A percentile compares a stretch with the other conserved stretches of the same genome.
Evolutionary conservation across 2,113 vertebrate species (phyloP).

Genomic region (Hyaena hyaena): DNA sequence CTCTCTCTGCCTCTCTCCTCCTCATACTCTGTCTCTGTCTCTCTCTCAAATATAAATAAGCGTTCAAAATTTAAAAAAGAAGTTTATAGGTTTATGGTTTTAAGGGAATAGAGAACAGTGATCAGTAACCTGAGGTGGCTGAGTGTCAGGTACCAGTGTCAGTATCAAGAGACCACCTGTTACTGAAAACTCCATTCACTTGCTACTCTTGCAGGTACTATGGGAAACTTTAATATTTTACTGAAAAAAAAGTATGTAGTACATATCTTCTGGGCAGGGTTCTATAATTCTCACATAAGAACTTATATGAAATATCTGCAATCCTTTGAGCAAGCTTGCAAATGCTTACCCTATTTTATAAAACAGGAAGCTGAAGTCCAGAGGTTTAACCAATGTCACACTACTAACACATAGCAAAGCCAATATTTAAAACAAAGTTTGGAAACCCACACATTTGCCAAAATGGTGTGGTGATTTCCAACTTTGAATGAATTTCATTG

Average conservation of each 20-base stretch:
- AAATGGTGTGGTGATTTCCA: neutral
- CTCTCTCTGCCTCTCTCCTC: too few species aligned
- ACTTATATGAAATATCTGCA: neutral
- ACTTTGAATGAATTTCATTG: constrained; percentile 19
- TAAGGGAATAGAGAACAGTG: neutral
- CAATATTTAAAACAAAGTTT: constrained; percentile 10
- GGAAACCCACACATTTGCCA: neutral
- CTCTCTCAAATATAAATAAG: too few species aligned
- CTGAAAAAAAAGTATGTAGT: neutral
- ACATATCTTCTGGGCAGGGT: neutral
- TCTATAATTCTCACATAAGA: neutral
- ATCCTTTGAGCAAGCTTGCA: neutral
- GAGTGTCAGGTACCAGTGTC: neutral
- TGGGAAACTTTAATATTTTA: neutral
- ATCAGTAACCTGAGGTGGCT: neutral
- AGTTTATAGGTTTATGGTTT: neutral
- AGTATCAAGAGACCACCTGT: neutral
- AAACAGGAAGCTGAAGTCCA: neutral
- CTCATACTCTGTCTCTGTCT: too few species aligned
- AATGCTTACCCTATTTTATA: neutral
- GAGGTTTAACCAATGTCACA: neutral
- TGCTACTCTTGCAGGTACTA: neutral
- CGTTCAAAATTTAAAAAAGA: too few species aligned
- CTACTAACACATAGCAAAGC: neutral
- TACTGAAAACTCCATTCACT: neutral